Evolutionary conservation across 2,113 vertebrate genomes (phyloP).

Genomic region (Tachuris rubrigastra): DNA sequence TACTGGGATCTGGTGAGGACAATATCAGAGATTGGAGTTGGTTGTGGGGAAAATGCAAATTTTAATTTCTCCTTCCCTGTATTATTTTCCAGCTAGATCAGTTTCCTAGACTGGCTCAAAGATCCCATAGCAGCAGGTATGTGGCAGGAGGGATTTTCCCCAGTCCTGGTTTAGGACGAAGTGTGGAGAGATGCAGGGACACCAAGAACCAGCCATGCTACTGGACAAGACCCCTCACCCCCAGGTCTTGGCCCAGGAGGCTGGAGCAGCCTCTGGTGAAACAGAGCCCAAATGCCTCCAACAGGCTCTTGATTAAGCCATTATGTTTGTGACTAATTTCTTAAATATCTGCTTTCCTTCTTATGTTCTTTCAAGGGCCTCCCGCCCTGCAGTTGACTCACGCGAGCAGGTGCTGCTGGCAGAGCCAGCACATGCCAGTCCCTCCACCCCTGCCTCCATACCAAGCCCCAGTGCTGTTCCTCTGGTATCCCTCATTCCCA

Average conservation of each 20-base stretch:
- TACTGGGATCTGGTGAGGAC: neutral
- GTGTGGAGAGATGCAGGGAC: neutral
- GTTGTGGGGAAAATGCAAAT: neutral
- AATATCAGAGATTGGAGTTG: neutral
- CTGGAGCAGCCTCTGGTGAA: neutral
- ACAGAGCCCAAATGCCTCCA: neutral
- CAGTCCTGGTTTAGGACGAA: fast-evolving
- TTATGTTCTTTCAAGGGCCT: conserved; percentile 34
- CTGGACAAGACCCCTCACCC: neutral
- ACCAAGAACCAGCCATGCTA: neutral
- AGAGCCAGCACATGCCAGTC: fast-evolving
- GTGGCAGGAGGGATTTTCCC: neutral
- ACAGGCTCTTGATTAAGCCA: conserved; percentile 27
- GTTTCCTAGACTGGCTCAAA: neutral
- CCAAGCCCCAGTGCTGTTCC: neutral
- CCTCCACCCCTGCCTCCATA: neutral
- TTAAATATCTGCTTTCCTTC: conserved; percentile 54
- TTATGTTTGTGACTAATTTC: conserved; percentile 56
- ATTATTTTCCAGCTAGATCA: neutral
- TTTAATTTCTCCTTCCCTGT: neutral
- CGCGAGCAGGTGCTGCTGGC: conserved; percentile 22
- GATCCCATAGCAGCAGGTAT: fast-evolving
- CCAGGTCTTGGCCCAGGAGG: fast-evolving
- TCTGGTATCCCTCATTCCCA: neutral
- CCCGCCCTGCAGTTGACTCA: neutral